Evolutionary conservation across 2,797 vertebrate genomes (phyloP).

Genomic region (Dromococcyx pavoninus): DNA sequence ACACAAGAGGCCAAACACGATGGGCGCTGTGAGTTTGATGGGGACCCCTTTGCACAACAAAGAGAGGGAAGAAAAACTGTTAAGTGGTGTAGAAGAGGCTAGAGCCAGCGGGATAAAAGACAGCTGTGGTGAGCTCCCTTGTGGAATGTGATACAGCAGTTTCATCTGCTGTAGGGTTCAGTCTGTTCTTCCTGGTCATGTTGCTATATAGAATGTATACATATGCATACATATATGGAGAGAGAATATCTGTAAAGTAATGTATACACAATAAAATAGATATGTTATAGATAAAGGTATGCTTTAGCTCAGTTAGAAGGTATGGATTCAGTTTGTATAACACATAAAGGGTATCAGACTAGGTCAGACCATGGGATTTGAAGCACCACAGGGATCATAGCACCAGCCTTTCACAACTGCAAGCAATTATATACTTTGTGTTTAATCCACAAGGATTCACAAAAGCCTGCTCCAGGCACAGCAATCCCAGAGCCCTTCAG

Average conservation of each 20-base stretch:
- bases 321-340: neutral
- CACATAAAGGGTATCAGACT: neutral
- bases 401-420: neutral
- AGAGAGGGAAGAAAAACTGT: neutral
- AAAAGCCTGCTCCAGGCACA: neutral
- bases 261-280: neutral
- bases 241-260: neutral
- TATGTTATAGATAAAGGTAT: neutral
- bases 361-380: neutral
- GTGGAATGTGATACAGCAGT: neutral
- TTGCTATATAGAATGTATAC: neutral
- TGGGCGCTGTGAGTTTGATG: neutral
- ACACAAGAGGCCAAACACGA: neutral
- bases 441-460: neutral
- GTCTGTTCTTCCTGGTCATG: neutral
- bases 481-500: neutral
- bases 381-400: neutral
- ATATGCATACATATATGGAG: neutral
- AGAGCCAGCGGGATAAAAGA: neutral
- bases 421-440: neutral
- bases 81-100: neutral
- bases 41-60: neutral
- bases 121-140: neutral
- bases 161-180: neutral
- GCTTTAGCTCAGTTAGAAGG: neutral